Evolutionary conservation across 2,888 invertebrate genomes (phyloP).

Genomic region (Lepidocyrtinus sp.): DNA sequence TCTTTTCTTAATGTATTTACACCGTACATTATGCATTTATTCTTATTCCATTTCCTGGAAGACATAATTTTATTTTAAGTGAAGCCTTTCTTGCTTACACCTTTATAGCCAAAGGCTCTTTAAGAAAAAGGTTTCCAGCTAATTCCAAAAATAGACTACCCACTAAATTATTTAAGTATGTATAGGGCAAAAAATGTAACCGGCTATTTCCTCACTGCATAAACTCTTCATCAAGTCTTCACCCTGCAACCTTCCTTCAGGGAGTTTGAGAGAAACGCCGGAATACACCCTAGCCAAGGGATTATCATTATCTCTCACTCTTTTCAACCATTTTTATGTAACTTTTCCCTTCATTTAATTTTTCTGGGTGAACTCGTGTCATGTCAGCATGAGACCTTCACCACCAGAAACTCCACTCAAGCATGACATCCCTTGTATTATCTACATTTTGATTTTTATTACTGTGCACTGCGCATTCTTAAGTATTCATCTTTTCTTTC

Average conservation of each 20-base stretch:
- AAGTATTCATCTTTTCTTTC: neutral
- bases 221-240: neutral
- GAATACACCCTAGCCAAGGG: constrained; percentile 29
- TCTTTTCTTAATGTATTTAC: too few relatives aligned
- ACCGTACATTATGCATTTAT: too few relatives aligned
- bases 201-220: constrained; percentile 17
- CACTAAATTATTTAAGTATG: neutral
- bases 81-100: constrained; percentile 7
- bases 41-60: neutral
- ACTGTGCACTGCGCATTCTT: too few relatives aligned
- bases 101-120: too few relatives aligned
- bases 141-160: constrained; percentile 44
- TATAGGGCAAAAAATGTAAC: constrained; percentile 24
- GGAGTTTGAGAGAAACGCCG: neutral
- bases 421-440: constrained; percentile 23
- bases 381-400: constrained; percentile 59
- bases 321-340: constrained; percentile 47
- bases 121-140: constrained; percentile 32
- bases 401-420: constrained; percentile 51
- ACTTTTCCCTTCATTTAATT: constrained; percentile 14
- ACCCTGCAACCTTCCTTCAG: neutral
- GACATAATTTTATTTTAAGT: constrained; percentile 29
- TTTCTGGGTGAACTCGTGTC: constrained; percentile 57
- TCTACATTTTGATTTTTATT: neutral
- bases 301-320: constrained; percentile 27